Evolutionary conservation across 2,113 vertebrate genomes (phyloP).

Genomic region (Megaleporinus macrocephalus): DNA sequence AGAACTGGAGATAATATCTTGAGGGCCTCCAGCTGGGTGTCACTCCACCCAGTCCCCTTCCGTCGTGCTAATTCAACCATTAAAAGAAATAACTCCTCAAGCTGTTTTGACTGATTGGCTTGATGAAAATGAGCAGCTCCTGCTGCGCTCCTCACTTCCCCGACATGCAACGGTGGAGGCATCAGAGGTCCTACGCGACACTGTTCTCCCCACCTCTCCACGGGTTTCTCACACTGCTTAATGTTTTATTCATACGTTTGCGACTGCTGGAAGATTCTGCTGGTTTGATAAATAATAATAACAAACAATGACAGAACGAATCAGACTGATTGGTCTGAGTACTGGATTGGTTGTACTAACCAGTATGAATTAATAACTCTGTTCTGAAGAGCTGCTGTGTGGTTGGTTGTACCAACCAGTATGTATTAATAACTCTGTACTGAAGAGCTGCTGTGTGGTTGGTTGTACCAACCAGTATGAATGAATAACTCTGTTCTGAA

Average conservation of each 20-base stretch:
- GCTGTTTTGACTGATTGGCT: slow-evolving; percentile 47
- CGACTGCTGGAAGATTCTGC: neutral
- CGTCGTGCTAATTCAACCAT: slow-evolving; percentile 9
- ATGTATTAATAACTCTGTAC: no score
- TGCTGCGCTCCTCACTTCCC: slow-evolving; percentile 23
- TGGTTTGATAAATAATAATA: slow-evolving; percentile 8
- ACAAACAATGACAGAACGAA: neutral
- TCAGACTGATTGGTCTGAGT: no score
- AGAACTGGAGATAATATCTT: neutral
- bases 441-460: no score
- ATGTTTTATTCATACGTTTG: slow-evolving; percentile 25
- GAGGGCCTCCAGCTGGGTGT: neutral
- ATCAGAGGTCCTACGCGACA: neutral
- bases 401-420: no score
- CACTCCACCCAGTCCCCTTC: slow-evolving; percentile 9
- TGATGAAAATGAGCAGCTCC: slow-evolving; percentile 25
- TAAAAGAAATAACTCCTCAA: neutral
- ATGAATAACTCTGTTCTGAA: no score
- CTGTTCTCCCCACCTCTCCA: neutral
- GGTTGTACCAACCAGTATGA: no score
- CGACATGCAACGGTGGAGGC: neutral
- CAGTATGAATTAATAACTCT: no score
- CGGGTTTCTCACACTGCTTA: neutral
- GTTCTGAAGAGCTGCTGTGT: no score
- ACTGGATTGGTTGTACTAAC: no score